Base-by-base conservation (phyloP, 2,113 vertebrate species). In the Xerus inauris region DNA sequence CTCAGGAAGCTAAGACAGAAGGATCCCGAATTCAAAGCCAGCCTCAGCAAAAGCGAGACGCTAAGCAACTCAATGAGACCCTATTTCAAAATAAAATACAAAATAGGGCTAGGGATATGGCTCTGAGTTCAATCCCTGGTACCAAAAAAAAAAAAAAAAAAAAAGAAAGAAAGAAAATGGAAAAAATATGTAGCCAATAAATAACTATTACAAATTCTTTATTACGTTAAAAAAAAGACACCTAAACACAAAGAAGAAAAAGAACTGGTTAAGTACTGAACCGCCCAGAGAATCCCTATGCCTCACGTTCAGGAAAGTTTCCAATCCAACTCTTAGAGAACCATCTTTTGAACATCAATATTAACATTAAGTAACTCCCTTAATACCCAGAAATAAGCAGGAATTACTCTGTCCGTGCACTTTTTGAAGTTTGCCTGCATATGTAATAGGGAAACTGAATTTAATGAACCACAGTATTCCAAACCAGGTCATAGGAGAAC, bases 401-500 rank as follows among this genome's bases (percentile, higher is more conserved):
- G 19, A 20, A 83, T 94, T 59, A 75, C 24, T 45, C 72, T 79
- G 38, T 19, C 57, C 75, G 77, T n/a, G 65, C 62, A 47, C 65
- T 94, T 96, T 92, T 80, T 82, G 77, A 96, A 86, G 76, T 91
- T 87, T 32, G 30, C 57, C 64, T 92, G 71, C 49, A 59, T 71
- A 86, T 80, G 65, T 69, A 91, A 91, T 28, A 89, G 62, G 77
- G 35, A 97, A 97, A 93, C 32, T 91, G 76, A 97, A 96, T 62
- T 96, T 95, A 89, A 95, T 80, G 89, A 95, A 91, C 85, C 75
- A 93, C 90, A 87, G 80, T 93, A 93, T 94, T 97, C 84, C 97
- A 97, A 97, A 95, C 89, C 95, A 97, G 97, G 97, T 98, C 97
- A 96, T 59, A 79, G 84, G 51, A 97, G 96, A 91, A 69, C 88